Evolutionary conservation across 2,113 vertebrate species (phyloP).

Genomic region (Xyliphius kryptos): DNA sequence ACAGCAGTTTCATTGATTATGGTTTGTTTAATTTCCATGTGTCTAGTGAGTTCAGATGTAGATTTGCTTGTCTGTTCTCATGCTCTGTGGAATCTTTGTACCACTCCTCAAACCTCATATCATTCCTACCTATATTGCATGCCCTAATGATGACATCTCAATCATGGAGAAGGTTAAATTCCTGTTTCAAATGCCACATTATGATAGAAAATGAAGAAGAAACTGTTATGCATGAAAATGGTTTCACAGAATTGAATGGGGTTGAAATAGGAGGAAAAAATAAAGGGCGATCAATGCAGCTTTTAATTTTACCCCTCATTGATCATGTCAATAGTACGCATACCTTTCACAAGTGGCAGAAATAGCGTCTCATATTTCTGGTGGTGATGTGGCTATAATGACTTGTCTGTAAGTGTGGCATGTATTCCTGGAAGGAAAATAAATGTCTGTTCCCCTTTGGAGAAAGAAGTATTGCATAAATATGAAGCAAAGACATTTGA

Average conservation of each 20-base stretch:
- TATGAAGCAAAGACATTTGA: slow-evolving; percentile 16
- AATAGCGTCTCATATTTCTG: slow-evolving; percentile 35
- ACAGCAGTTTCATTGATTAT: no score
- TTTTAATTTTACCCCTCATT: slow-evolving; percentile 54
- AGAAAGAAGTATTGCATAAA: slow-evolving; percentile 10
- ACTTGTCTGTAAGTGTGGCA: slow-evolving; percentile 15
- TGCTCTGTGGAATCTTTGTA: no score
- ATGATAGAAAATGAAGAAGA: slow-evolving; percentile 29
- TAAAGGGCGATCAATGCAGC: slow-evolving; percentile 43
- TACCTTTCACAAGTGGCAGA: slow-evolving; percentile 42
- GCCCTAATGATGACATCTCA: slow-evolving; percentile 30
- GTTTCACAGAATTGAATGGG: slow-evolving; percentile 33
- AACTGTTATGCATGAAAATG: slow-evolving; percentile 39
- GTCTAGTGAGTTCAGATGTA: no score
- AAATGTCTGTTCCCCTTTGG: slow-evolving; percentile 17
- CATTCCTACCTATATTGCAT: background rate
- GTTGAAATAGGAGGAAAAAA: slow-evolving; percentile 13
- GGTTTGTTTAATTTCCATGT: no score
- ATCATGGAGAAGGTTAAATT: slow-evolving; percentile 30
- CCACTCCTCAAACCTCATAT: no score
- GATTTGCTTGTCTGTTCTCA: no score
- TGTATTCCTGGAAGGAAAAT: slow-evolving; percentile 29
- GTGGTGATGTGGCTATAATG: slow-evolving; percentile 23
- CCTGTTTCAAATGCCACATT: slow-evolving; percentile 32
- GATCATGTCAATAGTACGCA: slow-evolving; percentile 46